phyloP scores from a whole-genome alignment of 2,113 vertebrate genomes.

The Taxidea taxus region DNA sequence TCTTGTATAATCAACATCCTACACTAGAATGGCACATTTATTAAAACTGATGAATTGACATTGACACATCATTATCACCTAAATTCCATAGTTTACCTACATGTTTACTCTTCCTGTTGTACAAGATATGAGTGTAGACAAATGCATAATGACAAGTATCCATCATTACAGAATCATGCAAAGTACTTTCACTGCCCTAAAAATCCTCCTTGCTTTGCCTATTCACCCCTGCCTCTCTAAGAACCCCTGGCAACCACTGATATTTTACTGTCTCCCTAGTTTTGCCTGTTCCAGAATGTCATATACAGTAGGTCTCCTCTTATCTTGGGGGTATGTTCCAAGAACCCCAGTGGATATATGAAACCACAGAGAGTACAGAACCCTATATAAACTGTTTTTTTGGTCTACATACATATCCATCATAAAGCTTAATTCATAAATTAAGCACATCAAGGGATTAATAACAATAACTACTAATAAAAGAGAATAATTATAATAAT shows the following conservation, averaged over 20 bases:
- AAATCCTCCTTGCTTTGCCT: background rate
- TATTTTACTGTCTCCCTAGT: background rate
- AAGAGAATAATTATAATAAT: background rate
- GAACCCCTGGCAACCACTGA: background rate
- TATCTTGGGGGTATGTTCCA: background rate
- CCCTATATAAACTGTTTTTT: background rate
- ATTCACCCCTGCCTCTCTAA: background rate
- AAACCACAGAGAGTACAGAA: background rate
- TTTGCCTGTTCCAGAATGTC: background rate
- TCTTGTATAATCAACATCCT: background rate
- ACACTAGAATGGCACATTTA: background rate
- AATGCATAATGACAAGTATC: background rate
- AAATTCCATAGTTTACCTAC: background rate
- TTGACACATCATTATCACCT: background rate
- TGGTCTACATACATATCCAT: background rate
- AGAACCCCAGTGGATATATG: background rate
- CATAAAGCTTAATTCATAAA: background rate
- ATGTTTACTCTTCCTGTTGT: background rate
- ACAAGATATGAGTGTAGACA: background rate
- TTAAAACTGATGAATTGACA: background rate
- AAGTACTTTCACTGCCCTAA: background rate
- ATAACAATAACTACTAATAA: background rate
- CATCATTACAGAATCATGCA: background rate
- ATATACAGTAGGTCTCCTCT: background rate
- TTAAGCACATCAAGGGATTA: background rate